A percentile compares a stretch with the other conserved stretches of the same genome.
Conservation (phyloP, 2,113 vertebrate genomes). For the Ibidorhyncha struthersii region DNA sequence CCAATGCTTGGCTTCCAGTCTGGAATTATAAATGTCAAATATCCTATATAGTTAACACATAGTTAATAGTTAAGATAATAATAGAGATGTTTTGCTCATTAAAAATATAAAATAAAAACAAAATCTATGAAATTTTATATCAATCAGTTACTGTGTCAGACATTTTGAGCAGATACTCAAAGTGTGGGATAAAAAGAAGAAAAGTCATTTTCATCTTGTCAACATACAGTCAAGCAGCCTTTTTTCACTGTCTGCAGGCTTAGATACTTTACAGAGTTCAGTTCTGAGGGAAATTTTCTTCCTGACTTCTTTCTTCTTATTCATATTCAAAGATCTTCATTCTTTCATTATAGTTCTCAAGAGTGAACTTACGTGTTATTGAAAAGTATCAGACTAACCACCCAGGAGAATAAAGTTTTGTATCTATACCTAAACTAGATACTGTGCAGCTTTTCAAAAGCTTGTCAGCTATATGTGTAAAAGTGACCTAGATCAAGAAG, state of each 20-base stretch:
- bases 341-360: not conserved
- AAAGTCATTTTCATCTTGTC: not conserved
- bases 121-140: not conserved
- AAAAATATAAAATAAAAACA: not conserved
- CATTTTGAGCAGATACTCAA: not conserved
- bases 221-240: not conserved
- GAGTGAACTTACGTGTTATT: not conserved
- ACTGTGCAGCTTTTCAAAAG: not conserved
- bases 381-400: not conserved
- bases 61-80: not conserved
- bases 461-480: not conserved
- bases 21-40: not conserved
- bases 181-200: not conserved
- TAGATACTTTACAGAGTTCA: not conserved
- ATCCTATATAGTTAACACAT: not conserved
- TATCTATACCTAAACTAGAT: not conserved
- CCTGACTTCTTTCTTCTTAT: not conserved
- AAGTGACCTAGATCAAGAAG: not conserved
- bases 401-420: not conserved
- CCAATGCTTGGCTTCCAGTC: not conserved
- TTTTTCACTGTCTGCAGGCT: not conserved
- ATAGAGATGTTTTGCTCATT: not conserved
- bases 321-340: not conserved
- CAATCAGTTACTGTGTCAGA: not conserved
- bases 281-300: not conserved